Evolutionary conservation across 2,113 vertebrate species (phyloP).

Genomic region (Hemibagrus wyckioides): DNA sequence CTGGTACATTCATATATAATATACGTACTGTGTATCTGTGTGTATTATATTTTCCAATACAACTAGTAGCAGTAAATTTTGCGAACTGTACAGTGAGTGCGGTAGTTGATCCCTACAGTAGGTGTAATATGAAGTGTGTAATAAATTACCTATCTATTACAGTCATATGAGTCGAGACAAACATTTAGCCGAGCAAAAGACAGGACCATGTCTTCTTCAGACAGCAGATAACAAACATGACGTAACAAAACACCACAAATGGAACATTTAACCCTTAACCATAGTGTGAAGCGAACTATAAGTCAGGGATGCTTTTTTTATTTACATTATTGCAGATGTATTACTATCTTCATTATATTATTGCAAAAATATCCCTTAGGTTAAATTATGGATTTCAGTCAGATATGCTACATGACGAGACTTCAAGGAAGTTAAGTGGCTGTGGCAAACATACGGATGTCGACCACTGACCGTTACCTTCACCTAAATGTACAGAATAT

Average conservation of each 20-base stretch:
- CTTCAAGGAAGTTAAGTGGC: conserved; percentile 7
- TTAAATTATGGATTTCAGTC: conserved; percentile 35
- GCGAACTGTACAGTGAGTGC: conserved; percentile 32
- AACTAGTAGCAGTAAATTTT: conserved; percentile 24
- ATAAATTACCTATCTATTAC: conserved; percentile 39
- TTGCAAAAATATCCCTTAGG: conserved; percentile 29
- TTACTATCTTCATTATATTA: conserved; percentile 23
- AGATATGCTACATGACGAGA: conserved; percentile 44
- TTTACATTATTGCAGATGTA: conserved; percentile 47
- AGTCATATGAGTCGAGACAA: conserved; percentile 25
- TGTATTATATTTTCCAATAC: conserved; percentile 31
- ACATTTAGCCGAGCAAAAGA: not conserved
- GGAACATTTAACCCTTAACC: conserved; percentile 6
- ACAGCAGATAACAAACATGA: conserved; percentile 24
- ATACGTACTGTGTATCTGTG: conserved; percentile 39
- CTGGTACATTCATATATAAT: conserved; percentile 51
- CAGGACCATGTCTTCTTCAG: conserved; percentile 19
- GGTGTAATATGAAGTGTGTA: conserved; percentile 24
- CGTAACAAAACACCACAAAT: conserved; percentile 11
- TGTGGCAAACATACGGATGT: conserved; percentile 7
- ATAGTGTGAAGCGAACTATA: conserved; percentile 7
- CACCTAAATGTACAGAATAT: conserved; percentile 22
- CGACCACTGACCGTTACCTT: conserved; percentile 21
- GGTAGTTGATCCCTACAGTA: conserved; percentile 33
- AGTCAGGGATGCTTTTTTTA: conserved; percentile 21